Evolutionary conservation across 2,888 invertebrate species (phyloP), one percentile per base, ranked within the genome.

Genomic region (Caenorhabditis panamensis): DNA sequence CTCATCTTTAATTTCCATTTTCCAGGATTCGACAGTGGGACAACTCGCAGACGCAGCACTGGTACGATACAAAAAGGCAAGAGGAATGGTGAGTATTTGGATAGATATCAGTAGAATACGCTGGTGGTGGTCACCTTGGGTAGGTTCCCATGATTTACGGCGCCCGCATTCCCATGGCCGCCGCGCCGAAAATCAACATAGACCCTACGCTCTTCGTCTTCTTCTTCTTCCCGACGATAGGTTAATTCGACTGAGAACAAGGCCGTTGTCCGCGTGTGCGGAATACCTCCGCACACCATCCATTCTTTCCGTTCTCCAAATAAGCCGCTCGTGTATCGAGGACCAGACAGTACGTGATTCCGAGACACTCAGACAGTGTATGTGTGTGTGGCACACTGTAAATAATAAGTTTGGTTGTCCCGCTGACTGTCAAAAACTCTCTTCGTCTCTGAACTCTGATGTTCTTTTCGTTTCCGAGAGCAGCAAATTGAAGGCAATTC

Each of bases 41-140:
- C 72, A 85, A 28, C 72, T 85, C 24, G 79, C 79, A n/a, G 77
- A 85, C 11, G 83, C 82, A 0, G 80, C 85, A 18, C 62, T 83
- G 6, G 11, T 62, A 11, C 71, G 85, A 4, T 85, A 80, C 68
- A 83, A 83, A 61, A 79, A 75, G 41, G 83, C 82, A 5, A 69
- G 54, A 22, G 85, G 83, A 63, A 58, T 67, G 71, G 85, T 84
- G 62, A 69, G 77, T 81, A 28, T 63, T 41, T 28, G 51, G 20
- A 24, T n/a, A 16, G 16, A 28, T 59, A 6, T 62, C 28, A 64
- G 51, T 31, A 0, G 11, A n/a, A 44, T 44, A 36, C 36, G 22
- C 20, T 44, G 28, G 31, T 56, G 44, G 26, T 71, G 62, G 71
- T 71, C 71, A 61, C 62, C 49, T 59, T 53, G 67, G 41, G 54